Evolutionary conservation across 53 echinoderm and acorn worm genomes (phyloP), one percentile per base, ranked within the genome.

Genomic region (Stichopus horrens): DNA sequence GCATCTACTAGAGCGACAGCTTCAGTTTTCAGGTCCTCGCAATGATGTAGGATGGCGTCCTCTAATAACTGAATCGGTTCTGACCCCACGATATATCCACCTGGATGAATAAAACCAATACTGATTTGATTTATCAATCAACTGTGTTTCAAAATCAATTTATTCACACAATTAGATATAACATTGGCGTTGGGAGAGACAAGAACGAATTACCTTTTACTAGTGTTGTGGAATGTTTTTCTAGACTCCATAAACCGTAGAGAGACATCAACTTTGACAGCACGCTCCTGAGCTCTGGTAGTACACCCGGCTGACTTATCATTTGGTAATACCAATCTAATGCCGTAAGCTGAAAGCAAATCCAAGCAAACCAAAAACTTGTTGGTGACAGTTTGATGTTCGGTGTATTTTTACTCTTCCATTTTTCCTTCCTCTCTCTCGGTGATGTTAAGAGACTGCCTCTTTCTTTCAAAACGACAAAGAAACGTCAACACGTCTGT

Each of bases 1-100:
- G 94, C 96, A 21, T 96, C 96, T 19, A 96, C 93, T 52, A 96
- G 89, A 54, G 96, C 77, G 21, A 96, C 96, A 6, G 94, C 96
- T 58, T 96, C 93, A 66, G 93, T 89, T 83, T 96, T 96, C 63
- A 96, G 93, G 18, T 95, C 88, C 57, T 58, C 68, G 74, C 94
- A 96, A 54, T 92, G 92, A 57, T 88, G 86, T 79, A 96, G 51
- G 86, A 96, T 92, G 11, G 91, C 89, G 56, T 92, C 88, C 10
- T 92, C 85, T 55, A 96, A 77, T 79, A 93, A 88, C 51, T 58
- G 87, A 23, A 90, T 83, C 5, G 96, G 96, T n/a, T 87, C 68
- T 20, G 91, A 78, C 58, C 96, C 96, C 55, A 89, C 90, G 52
- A 94, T 88, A 78, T 93, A 96, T 9, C 96, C 94, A 67, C 96